Conservation (phyloP, 2,113 vertebrate genomes). For the Apodemus sylvaticus region DNA sequence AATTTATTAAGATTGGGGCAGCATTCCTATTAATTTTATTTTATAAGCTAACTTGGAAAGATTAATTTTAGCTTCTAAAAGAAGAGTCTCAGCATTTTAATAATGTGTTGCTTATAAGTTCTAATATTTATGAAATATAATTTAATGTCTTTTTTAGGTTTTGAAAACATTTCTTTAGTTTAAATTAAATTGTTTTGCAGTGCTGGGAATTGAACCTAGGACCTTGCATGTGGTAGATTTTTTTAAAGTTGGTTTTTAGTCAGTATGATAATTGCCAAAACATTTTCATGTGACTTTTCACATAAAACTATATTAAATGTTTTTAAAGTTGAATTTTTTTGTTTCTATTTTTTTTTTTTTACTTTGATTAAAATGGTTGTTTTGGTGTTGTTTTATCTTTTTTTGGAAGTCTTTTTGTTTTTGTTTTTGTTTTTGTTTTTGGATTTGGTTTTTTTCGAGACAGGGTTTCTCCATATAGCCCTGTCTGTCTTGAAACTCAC, state of each 20-base stretch:
- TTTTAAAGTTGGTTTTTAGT: constrained; percentile 44
- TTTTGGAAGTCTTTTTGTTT: no score
- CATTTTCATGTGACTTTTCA: neutral
- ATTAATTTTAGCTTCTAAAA: constrained; percentile 46
- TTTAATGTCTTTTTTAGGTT: constrained; percentile 10
- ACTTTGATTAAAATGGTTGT: constrained; percentile 42
- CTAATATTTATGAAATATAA: constrained; percentile 42
- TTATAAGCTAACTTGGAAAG: neutral
- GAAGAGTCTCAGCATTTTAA: constrained; percentile 9
- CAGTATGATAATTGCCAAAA: neutral
- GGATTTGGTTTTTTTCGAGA: no score
- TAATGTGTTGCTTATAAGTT: constrained; percentile 42
- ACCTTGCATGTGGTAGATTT: neutral
- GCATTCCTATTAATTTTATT: constrained; percentile 21
- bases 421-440: no score
- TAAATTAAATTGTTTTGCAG: neutral
- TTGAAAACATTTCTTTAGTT: neutral
- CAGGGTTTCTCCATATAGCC: no score
- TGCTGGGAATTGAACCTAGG: neutral
- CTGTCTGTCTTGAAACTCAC: no score
- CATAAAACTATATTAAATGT: neutral
- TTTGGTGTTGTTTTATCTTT: constrained; percentile 10
- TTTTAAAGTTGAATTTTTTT: constrained; percentile 4
- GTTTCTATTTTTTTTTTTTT: constrained; percentile 15
- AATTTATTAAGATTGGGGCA: neutral